Evolutionary conservation across 2,113 vertebrate species (phyloP).

Genomic region (Hoplias malabaricus): DNA sequence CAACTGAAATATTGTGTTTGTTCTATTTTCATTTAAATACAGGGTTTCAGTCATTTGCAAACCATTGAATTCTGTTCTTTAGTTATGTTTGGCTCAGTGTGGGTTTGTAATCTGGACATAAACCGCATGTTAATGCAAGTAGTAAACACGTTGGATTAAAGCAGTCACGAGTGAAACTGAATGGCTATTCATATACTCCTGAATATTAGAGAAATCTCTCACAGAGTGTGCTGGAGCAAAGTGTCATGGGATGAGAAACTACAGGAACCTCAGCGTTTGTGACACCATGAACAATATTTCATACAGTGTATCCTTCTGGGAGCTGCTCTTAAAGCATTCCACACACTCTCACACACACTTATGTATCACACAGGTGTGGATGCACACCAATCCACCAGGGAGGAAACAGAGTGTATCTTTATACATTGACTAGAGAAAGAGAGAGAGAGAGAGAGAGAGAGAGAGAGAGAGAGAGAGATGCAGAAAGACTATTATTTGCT

Average conservation of each 20-base stretch:
- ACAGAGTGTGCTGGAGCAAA: not conserved
- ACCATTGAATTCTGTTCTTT: no score
- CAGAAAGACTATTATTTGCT: not conserved
- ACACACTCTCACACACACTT: constrained; percentile 4
- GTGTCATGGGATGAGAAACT: not conserved
- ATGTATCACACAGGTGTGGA: constrained; percentile 20
- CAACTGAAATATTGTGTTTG: no score
- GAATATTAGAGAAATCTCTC: not conserved
- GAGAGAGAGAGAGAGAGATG: not conserved
- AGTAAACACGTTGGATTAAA: no score
- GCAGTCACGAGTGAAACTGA: not conserved
- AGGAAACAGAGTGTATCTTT: constrained; percentile 16
- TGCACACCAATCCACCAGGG: not conserved
- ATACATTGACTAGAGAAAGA: not conserved
- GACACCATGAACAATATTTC: constrained; percentile 10
- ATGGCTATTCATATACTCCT: no score
- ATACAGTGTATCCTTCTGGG: not conserved
- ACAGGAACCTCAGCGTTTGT: constrained; percentile 9
- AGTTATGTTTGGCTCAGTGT: no score
- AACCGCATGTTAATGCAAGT: no score
- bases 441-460: not conserved
- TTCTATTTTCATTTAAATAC: no score
- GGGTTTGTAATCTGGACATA: no score
- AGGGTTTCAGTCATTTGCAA: no score
- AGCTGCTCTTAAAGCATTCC: not conserved